Base-by-base conservation (phyloP, 2,113 vertebrate genomes). In the Mionectes macconnelli region DNA sequence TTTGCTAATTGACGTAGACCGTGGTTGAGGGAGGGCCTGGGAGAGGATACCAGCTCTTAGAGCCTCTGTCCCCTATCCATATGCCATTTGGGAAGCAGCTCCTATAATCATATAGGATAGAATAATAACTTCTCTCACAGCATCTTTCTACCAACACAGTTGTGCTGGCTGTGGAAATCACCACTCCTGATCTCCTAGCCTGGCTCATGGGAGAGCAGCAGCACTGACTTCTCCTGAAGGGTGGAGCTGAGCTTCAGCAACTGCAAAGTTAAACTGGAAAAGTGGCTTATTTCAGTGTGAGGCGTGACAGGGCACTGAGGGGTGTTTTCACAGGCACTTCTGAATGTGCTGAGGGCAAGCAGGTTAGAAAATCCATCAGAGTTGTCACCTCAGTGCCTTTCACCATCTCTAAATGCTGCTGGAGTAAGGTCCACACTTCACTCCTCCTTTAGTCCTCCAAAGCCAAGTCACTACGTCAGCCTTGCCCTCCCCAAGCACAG, bases 61-160 rank as follows among this genome's bases (percentile, higher is more conserved):
- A 74, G 33, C 10, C 31, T 89, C n/a, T 45, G 31, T 28, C 7
- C 21, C 52, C n/a, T 42, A 6, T 35, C 21, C 40, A 25, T 1
- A 45, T 12, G 5, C n/a, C 45, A 11, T 47, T 25, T 47, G 78
- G 49, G 56, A 75, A 84, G 72, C 30, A 72, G 52, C 16, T 78
- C 19, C 56, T 35, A 1, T 2, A 3, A 21, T 35, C 1, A 0
- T 3, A 47, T 2, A 14, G 24, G 20, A 78, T 23, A 33, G 39
- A 44, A 25, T 0, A 63, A 39, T 12, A 2, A 1, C 10, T 74
- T 18, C 22, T 89, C 47, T 79, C 27, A 35, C 40, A 33, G 37
- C 57, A 49, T 21, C 49, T 68, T 82, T 42, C 35, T 49, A 33
- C 8, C 40, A 42, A 9, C 8, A 8, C 0, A 1, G 25, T 40